Base-by-base conservation (phyloP, 2,888 invertebrate species). In the Sicus ferrugineus region DNA sequence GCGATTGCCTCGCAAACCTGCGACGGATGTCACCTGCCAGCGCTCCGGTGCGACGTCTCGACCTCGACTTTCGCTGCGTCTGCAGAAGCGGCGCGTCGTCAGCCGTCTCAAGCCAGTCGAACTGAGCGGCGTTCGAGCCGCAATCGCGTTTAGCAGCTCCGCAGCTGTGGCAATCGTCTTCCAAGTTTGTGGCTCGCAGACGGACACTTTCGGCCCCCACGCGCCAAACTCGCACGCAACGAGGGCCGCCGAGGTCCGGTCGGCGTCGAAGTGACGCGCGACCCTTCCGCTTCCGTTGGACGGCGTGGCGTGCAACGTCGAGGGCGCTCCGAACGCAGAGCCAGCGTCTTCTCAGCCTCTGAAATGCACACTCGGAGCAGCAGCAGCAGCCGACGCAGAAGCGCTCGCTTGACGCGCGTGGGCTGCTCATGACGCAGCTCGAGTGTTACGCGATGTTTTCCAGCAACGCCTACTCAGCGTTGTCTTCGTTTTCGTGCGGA, bases 201-300 rank as follows among this genome's bases (percentile, higher is more conserved):
- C 79, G 79, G 79, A 79, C 79, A 79, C 79, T 79, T 79, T 79
- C 73, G 14, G 46, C 50, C 19, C n/a, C 42, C 63, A 68, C 21
- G 14, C 56, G 34, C 11, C 14, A 21, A 42, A 42, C n/a, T 42
- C 42, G 42, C 42, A 42, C 42, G 5, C 14, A 42, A 34, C 7
- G 14, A 9, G 34, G 14, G 34, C 34, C 34, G 14, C n/a, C n/a
- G n/a, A n/a, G n/a, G 21, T 21, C 23, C 3, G 21, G 23, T 52
- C 28, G 3, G 38, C 23, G 30, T 3, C 54, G n/a, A 31, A 50
- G 38, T 14, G 50, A 16, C 28, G 75, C 72, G 71, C 73, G 46
- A 21, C 61, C 52, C 64, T 72, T 77, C 79, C 77, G 75, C 77
- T 73, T 72, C 65, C 69, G 70, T 38, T 73, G 23, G 21, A 30